Evolutionary conservation across 2,888 invertebrate genomes (phyloP).

Genomic region (Folsomia manolachei): DNA sequence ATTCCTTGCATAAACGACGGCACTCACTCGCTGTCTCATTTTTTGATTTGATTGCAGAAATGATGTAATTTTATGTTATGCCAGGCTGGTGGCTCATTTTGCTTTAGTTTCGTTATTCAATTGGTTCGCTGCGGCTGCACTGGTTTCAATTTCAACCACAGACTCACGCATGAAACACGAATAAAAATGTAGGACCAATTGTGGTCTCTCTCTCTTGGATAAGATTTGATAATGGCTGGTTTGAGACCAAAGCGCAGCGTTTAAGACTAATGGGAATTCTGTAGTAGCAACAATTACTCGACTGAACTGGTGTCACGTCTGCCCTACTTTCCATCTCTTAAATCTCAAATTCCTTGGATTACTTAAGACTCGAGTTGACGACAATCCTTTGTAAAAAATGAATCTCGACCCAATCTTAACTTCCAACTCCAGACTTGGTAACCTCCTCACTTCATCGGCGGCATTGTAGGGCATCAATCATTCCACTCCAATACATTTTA

Average conservation of each 20-base stretch:
- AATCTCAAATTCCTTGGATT: background rate
- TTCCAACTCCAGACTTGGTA: background rate
- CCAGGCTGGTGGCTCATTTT: background rate
- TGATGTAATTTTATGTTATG: background rate
- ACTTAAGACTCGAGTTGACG: too few relatives aligned
- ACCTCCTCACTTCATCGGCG: background rate
- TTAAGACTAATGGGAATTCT: conserved; percentile 1
- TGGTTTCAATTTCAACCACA: background rate
- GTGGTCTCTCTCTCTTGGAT: background rate
- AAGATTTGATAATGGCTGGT: background rate
- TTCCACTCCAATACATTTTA: background rate
- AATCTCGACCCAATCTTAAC: background rate
- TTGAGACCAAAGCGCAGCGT: background rate
- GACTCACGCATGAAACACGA: background rate
- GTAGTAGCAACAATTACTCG: background rate
- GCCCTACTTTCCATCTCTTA: background rate
- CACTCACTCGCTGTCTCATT: too few relatives aligned
- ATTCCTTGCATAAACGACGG: background rate
- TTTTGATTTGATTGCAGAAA: background rate
- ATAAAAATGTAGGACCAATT: background rate
- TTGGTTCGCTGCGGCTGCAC: background rate
- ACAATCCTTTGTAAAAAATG: background rate
- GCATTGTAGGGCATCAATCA: background rate
- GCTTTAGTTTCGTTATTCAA: background rate
- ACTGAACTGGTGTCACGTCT: background rate